Percentiles rank a stretch among this genome's conserved stretches.
These are phyloP conservation scores for Eueides isabella DNA, from an alignment of 1,140 invertebrate genomes.

Conservation along the genomic window DNA sequence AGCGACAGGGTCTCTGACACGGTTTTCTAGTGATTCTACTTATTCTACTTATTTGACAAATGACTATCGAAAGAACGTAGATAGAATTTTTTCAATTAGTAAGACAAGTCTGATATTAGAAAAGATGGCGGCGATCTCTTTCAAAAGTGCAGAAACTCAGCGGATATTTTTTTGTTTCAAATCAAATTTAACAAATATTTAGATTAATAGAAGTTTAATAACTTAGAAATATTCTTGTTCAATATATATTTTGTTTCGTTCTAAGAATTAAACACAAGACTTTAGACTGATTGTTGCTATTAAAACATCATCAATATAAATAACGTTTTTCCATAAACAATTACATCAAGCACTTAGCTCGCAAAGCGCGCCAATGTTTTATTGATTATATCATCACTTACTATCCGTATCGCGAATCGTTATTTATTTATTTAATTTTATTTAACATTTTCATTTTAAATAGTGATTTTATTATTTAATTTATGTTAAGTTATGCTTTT, in stretches of 20 bases:
- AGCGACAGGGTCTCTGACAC: too few relatives aligned
- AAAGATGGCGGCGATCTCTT: too few relatives aligned
- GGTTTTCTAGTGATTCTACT: too few relatives aligned
- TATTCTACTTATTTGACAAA: too few relatives aligned
- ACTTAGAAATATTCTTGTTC: too few relatives aligned
- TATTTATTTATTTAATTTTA: background rate
- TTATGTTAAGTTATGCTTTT: too few relatives aligned
- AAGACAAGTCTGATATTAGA: too few relatives aligned
- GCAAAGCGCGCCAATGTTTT: background rate
- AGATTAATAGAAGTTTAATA: background rate
- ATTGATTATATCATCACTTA: background rate
- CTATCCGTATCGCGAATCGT: background rate
- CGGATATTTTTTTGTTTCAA: too few relatives aligned
- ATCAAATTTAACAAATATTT: background rate
- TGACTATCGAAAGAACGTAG: too few relatives aligned
- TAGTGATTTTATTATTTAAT: background rate
- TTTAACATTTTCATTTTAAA: background rate
- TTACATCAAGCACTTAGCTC: background rate
- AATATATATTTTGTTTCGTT: background rate
- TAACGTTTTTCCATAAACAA: background rate
- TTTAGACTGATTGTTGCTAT: background rate
- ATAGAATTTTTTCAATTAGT: too few relatives aligned
- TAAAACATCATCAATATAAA: constrained; percentile 11
- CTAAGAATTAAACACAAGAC: background rate
- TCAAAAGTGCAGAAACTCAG: too few relatives aligned